Base-by-base conservation (phyloP, 2,113 vertebrate genomes). In the Cebus imitator region DNA sequence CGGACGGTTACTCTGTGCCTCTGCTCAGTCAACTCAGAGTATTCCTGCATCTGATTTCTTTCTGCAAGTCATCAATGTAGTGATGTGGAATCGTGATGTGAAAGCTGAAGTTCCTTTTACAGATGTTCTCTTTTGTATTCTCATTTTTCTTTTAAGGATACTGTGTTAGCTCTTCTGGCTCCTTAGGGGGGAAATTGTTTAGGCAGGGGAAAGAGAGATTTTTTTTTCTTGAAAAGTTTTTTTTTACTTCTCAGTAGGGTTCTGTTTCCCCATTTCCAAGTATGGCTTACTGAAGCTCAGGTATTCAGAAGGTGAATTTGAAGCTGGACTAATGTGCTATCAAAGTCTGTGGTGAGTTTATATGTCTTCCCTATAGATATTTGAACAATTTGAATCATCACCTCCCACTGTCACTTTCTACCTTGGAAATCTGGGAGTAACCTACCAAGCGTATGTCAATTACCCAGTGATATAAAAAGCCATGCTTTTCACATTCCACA, bases 81-180 rank as follows among this genome's bases (percentile, higher is more conserved):
- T 90, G 85, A 89, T 79, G 61, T 8, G 45, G 58, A 82, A 80
- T 78, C 23, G 57, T 73, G 43, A 6, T 70, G 25, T 81, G 66
- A 95, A 94, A 58, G 27, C n/a, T n/a, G 57, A 91, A 70, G 50
- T 61, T 81, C n/a, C 27, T 68, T 81, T 85, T 85, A 95, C 64
- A 93, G 18, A 70, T 58, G 50, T 48, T 61, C 40, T 27, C n/a
- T 43, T 94, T 96, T 66, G 40, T 86, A 45, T 48, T 93, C 68
- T 90, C 12, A 91, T 91, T 96, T 94, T 57, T 97, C 66, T 25
- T 83, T 72, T 89, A 79, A 94, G 58, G 25, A 48, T 35, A 75
- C 2, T 11, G 1, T 64, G 45, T 83, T 83, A 68, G 12, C n/a
- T 91, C 76, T 86, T 76, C 73, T 94, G 84, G 86, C 43, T 90